Evolutionary conservation across 2,888 invertebrate species (phyloP), one percentile per base, ranked within the genome.

Genomic region (Metallyticus violacea): DNA sequence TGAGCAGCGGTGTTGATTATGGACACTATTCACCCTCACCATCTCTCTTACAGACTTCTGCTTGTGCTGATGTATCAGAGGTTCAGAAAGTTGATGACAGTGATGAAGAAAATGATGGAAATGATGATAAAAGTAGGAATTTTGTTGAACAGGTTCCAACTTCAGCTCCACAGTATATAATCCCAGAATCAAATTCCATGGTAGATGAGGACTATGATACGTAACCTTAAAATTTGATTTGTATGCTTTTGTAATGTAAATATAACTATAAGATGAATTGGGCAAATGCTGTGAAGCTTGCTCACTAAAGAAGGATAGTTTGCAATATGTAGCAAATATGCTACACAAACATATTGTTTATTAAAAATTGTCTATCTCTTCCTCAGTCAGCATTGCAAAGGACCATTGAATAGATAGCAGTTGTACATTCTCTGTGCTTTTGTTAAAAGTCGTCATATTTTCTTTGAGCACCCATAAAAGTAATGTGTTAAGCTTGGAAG

Each of bases 141-240:
- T 76, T 7, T n/a, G 22, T 25, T 6, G 15, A 1, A 15, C 81
- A 7, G 6, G 9, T 2, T 25, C 81, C 76, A 27, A 26, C 22
- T 26, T 77, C 80, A 22, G 27, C 83, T 62, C 77, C 62, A 26
- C 81, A 26, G 9, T 80, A 30, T n/a, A 26, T 28, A n/a, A 7
- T 40, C 15, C 76, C 26, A 77, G 9, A 80, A 30, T 26, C 29
- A 62, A 77, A 81, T 40, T 25, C 26, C 22, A 25, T 29, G 25
- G 82, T 87, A 26, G 87, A 87, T 85, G 87, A 87, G 62, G 87
- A 87, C 77, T 87, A 87, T 79, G 87, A 87, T 26, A 87, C 87
- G 26, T 87, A 87, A 86, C 77, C 22, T 26, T 82, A 22, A 0
- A 62, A 62, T 62, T 62, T 62, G 9, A 62, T 7, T 15, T 62